Evolutionary conservation across 2,797 vertebrate species (phyloP).

Genomic region (Meriones psammophilus): DNA sequence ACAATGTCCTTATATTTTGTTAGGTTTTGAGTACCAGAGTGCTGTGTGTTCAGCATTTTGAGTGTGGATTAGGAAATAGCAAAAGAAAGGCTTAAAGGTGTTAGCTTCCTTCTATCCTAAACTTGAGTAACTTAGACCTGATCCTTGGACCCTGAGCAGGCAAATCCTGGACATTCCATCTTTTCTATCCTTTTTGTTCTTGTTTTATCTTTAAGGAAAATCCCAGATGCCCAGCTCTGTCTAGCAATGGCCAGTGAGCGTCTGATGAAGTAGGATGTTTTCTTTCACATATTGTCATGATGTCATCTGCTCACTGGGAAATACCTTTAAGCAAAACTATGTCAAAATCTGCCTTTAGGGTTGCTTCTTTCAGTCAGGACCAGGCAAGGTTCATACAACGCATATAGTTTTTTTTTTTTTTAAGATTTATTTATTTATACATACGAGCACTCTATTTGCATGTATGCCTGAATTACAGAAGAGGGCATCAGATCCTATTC

Average conservation of each 20-base stretch:
- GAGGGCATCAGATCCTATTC: no score
- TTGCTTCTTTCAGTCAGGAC: slow-evolving; percentile 48
- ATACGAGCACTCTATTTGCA: no score
- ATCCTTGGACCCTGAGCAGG: slow-evolving; percentile 43
- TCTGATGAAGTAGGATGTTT: slow-evolving; percentile 38
- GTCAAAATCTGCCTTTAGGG: background rate
- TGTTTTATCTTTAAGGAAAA: slow-evolving; percentile 41
- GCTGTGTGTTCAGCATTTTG: slow-evolving; percentile 1
- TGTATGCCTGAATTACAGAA: no score
- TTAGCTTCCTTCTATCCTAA: background rate
- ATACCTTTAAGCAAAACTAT: background rate
- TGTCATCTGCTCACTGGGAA: background rate
- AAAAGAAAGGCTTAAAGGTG: slow-evolving; percentile 36
- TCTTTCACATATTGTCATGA: background rate
- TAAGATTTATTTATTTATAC: no score
- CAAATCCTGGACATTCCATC: background rate
- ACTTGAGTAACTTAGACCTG: slow-evolving; percentile 23
- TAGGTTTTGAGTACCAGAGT: background rate
- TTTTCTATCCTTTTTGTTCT: slow-evolving; percentile 24
- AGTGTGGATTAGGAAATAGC: background rate
- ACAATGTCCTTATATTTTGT: background rate
- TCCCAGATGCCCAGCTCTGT: background rate
- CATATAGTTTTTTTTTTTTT: no score
- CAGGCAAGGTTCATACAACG: background rate
- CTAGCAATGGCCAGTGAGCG: background rate